Evolutionary conservation across 2,888 invertebrate genomes (phyloP), one percentile per base, ranked within the genome.

Genomic region (Cryptus viduatorius): DNA sequence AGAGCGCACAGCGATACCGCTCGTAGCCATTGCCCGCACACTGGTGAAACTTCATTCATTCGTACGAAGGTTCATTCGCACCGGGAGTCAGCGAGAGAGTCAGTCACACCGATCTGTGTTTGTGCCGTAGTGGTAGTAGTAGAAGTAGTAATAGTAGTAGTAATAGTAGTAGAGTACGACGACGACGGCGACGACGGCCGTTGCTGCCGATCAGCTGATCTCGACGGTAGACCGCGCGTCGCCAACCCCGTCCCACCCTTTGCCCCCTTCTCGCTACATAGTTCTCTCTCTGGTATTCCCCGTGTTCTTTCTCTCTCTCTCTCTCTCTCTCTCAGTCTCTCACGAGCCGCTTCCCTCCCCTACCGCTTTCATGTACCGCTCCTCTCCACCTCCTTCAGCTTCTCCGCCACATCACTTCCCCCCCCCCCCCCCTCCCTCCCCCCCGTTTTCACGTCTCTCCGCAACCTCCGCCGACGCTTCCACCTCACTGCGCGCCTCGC

Each of bases 191-290:
- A 59, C 53, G 68, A 44, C 53, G 67, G 81, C 83, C 61, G 61
- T 69, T 73, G 80, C 64, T 56, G 78, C 79, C 86, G 88, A 89
- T 90, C 90, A 90, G 90, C 91, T 90, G 90, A 90, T 89, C 86
- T 75, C 86, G 84, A 87, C 86, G 89, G 90, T 86, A 93, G 93
- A 93, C 93, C 91, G 91, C 92, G 90, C 90, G 92, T 91, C 92
- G 93, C 92, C 92, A 89, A 91, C 83, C 86, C 80, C 79, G 83
- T 80, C 86, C 80, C 80, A 72, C 85, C 78, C 72, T 82, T 82
- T 81, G 73, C 85, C 76, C 48, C 82, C 87, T 68, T 16, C 80
- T 71, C 67, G 83, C 31, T 76, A 56, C 69, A 78, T 42, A 75
- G 68, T 71, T 75, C 86, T 76, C 78, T 85, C 79, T 84, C 78